A percentile compares a stretch with the other conserved stretches of the same genome.
Evolutionary conservation across 2,888 invertebrate genomes (phyloP).

Genomic region (Cheilosia impressa): DNA sequence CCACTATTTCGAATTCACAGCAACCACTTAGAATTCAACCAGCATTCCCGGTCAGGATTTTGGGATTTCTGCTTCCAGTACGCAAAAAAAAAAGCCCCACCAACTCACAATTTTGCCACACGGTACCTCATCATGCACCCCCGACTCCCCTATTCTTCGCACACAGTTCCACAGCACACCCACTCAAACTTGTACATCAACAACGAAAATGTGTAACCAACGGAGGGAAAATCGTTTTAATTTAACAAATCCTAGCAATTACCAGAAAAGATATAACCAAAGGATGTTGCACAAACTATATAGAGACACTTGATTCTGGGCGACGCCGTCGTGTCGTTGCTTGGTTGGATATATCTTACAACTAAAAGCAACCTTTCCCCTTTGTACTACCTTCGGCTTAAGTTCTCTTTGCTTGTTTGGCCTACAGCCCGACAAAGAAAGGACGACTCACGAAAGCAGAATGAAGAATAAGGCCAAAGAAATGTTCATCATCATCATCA

Average conservation of each 20-base stretch:
- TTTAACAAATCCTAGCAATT: slow-evolving; percentile 64
- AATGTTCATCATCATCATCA: slow-evolving; percentile 39
- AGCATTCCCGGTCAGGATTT: slow-evolving; percentile 52
- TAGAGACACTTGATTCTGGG: not conserved
- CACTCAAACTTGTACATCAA: not conserved
- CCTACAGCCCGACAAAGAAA: slow-evolving; percentile 1
- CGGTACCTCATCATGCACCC: not conserved
- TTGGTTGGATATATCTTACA: slow-evolving; percentile 1
- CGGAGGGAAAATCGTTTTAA: slow-evolving; percentile 46
- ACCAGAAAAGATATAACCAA: slow-evolving; percentile 51
- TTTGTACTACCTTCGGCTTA: slow-evolving; percentile 44
- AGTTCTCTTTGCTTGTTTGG: slow-evolving; percentile 27
- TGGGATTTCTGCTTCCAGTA: slow-evolving; percentile 19
- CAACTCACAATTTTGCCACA: slow-evolving; percentile 19
- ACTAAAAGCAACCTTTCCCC: slow-evolving; percentile 23
- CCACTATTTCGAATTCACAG: not conserved
- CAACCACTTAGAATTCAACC: slow-evolving; percentile 47
- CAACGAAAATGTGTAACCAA: not conserved
- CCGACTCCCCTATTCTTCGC: not conserved
- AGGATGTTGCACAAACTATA: slow-evolving; percentile 43
- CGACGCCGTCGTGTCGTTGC: not conserved
- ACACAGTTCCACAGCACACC: slow-evolving; percentile 11
- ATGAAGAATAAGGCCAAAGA: slow-evolving; percentile 27
- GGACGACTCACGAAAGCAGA: slow-evolving; percentile 27
- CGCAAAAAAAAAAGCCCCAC: not conserved